phyloP scores from a whole-genome alignment of 64 coral and sea anemone genomes.

The Hydrozoanthus tunicans region DNA sequence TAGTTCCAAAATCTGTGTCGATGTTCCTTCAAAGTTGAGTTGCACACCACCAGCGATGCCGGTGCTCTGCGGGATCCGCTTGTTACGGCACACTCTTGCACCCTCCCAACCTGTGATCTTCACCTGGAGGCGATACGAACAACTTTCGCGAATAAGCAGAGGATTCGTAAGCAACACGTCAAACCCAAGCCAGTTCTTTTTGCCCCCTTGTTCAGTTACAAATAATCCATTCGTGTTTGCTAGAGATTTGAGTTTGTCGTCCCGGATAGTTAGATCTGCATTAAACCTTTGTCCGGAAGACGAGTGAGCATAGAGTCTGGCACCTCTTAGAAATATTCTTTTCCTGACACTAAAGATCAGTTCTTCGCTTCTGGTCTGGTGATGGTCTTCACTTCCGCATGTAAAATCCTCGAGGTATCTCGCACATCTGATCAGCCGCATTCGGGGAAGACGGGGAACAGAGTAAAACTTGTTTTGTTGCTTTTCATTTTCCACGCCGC shows the following conservation, averaged over 20 bases:
- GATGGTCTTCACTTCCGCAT: constrained; percentile 37
- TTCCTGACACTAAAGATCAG: constrained; percentile 45
- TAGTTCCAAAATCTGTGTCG: constrained; percentile 50
- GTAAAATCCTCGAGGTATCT: constrained; percentile 51
- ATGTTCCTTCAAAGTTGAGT: constrained; percentile 49
- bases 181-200: constrained; percentile 56
- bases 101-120: constrained; percentile 14
- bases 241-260: constrained; percentile 46
- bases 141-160: constrained; percentile 11
- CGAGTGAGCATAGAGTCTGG: constrained; percentile 33
- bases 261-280: constrained; percentile 25
- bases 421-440: constrained; percentile 36
- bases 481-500: constrained; percentile 29
- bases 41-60: constrained; percentile 40
- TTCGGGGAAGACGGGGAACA: constrained; percentile 44
- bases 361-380: not conserved
- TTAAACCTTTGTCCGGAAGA: not conserved
- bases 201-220: constrained; percentile 43
- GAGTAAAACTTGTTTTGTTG: constrained; percentile 10
- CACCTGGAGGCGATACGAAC: not conserved
- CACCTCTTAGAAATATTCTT: constrained; percentile 38
- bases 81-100: constrained; percentile 32
- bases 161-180: constrained; percentile 13
- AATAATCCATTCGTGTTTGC: constrained; percentile 1
- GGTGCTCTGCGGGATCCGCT: constrained; percentile 41